Base-by-base conservation (phyloP, 2,888 invertebrate species). In the Sesia bembeciformis region DNA sequence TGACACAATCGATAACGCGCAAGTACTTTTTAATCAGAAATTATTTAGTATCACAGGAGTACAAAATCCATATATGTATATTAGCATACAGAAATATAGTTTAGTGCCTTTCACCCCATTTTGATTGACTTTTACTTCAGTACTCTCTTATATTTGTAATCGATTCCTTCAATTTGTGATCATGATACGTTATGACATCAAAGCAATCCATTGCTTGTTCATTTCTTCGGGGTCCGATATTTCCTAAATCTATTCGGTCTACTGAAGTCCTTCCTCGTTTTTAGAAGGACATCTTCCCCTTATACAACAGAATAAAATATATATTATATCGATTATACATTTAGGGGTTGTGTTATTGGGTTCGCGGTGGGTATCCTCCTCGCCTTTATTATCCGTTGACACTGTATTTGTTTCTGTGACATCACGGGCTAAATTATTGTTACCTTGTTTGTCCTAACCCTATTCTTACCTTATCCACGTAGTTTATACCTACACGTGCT, bases 381-480 rank as follows among this genome's bases (percentile, higher is more conserved):
- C 65, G 65, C 74, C 67, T 75, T 76, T 80, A 79, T 79, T 82
- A 78, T 78, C 74, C 72, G 74, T 75, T 74, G 73, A 74, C 76
- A 77, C 74, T 74, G 73, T 73, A 74, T 79, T 79, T 78, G 74
- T 76, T n/a, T 74, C 71, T 65, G 66, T 60, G 61, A 69, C 67
- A 72, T 67, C 72, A 68, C 67, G 63, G 60, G 70, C 72, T 70
- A 74, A 77, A 78, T 78, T 78, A 79, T 75, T 72, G 65, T 70
- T 66, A 63, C 65, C 66, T 64, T 61, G 65, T 72, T 72, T 70
- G 62, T 67, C 60, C 64, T 57, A 54, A 66, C 62, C 59, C 58
- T 64, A 61, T 67, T 57, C 64, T 72, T 23, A 23, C 23, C 23
- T 23, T 23, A 23, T 2, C 23, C 23, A 23, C 23, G 23, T 23